Evolutionary conservation across 2,888 invertebrate species (phyloP), one percentile per base, ranked within the genome.

Genomic region (Pristionchus arcanus): DNA sequence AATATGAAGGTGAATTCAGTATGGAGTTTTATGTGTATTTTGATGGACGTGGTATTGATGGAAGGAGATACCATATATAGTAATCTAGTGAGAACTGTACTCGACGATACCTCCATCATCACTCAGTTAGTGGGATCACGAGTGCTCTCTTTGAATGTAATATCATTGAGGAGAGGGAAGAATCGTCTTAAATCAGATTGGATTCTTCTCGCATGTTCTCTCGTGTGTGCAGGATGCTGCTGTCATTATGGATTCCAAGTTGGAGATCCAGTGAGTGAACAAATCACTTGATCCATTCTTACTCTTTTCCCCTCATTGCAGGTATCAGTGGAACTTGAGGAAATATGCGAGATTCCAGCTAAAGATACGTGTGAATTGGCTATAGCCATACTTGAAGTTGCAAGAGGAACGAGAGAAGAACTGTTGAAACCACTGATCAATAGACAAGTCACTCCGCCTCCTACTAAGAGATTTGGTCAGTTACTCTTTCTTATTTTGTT

Each of bases 231-330:
- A 34, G 87, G 55, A 55, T 31, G 28, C 31, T 88, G 87, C 34
- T 88, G 87, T 55, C 71, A 74, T n/a, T 88, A 88, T 55, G 87
- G 87, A 28, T 88, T 88, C 55, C 53, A 88, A 2, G 28, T 74
- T n/a, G 87, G 87, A 88, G 87, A 88, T 53, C 53, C 71, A 15
- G 87, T 88, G 25, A 42, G 25, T 31, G n/a, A 3, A 5, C 42
- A 4, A 3, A 7, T 19, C 63, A 25, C 25, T 63, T 25, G 7
- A 63, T 21, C 4, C 2, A 63, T 25, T 63, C 25, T 63, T 31
- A 2, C 71, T 71, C 28, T 42, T 77, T 77, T 9, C 5, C 5
- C 31, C 34, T 59, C 21, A 11, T 13, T 86, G 42, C 42, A 87
- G 87, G 68, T 87, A 15, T n/a, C 87, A 28, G 28, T 28, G 28